Conservation (phyloP, 1,140 invertebrate species). For the Pseudomyrmex sp. region DNA sequence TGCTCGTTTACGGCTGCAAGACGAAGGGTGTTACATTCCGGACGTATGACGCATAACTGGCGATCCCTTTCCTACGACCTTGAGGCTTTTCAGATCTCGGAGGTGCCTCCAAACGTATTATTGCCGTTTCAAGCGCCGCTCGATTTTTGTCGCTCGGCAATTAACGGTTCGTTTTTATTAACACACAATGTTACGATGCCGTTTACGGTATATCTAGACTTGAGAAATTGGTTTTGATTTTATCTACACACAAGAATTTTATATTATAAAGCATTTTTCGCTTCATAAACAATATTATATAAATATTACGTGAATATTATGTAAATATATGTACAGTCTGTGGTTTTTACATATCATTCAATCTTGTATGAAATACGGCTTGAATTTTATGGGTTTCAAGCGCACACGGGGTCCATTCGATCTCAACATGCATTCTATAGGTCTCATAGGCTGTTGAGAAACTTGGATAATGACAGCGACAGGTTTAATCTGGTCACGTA, state of each 20-base stretch:
- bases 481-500: conserved; percentile 71
- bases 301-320: background rate
- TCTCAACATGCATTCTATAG: background rate
- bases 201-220: background rate
- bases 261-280: no score
- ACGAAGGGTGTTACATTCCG: conserved; percentile 81
- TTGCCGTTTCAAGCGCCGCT: conserved; percentile 27
- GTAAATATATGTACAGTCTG: background rate
- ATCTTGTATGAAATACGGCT: background rate
- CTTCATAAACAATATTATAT: no score
- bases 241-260: no score
- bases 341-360: background rate
- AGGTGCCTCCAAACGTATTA: conserved; percentile 29
- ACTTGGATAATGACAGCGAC: conserved; percentile 62
- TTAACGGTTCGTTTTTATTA: conserved; percentile 31
- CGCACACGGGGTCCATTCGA: background rate
- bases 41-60: conserved; percentile 80
- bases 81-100: conserved; percentile 59
- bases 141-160: conserved; percentile 42
- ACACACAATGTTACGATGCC: no score
- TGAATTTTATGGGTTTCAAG: conserved; percentile 12
- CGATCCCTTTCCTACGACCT: conserved; percentile 70
- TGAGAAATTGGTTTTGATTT: background rate
- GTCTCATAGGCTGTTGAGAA: conserved; percentile 25
- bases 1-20: conserved; percentile 68